A percentile compares a stretch with the other conserved stretches of the same genome.
Evolutionary conservation across 2,888 invertebrate species (phyloP).

Genomic region (Drosophila neoperkinsi): DNA sequence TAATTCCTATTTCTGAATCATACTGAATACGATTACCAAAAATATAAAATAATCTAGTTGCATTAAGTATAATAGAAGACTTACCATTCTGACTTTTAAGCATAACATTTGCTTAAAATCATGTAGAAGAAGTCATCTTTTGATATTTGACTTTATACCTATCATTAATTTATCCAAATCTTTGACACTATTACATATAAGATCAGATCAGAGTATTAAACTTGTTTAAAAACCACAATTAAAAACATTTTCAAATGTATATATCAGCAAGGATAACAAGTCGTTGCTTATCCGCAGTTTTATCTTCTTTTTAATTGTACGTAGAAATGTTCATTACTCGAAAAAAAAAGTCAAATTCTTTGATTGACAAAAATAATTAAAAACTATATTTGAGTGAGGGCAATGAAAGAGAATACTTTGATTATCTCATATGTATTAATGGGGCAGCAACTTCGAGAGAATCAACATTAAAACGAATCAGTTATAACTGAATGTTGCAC

Average conservation of each 20-base stretch:
- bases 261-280: background rate
- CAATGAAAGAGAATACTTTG: slow-evolving; percentile 27
- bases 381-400: slow-evolving; percentile 50
- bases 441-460: slow-evolving; percentile 6
- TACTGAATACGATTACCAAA: background rate
- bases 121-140: background rate
- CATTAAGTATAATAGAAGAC: background rate
- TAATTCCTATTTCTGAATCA: background rate
- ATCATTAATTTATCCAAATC: background rate
- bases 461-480: background rate
- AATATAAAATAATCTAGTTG: background rate
- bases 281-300: no score
- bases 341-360: slow-evolving; percentile 45
- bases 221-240: background rate
- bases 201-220: background rate
- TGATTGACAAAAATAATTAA: slow-evolving; percentile 71
- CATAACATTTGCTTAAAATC: background rate
- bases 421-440: slow-evolving; percentile 48
- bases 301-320: slow-evolving; percentile 4
- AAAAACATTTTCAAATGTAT: background rate
- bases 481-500: background rate
- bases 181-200: background rate
- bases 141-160: background rate
- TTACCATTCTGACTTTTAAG: background rate
- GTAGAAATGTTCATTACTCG: background rate